phyloP scores from a whole-genome alignment of 2,888 invertebrate species.

The Trachelus troglodyta region DNA sequence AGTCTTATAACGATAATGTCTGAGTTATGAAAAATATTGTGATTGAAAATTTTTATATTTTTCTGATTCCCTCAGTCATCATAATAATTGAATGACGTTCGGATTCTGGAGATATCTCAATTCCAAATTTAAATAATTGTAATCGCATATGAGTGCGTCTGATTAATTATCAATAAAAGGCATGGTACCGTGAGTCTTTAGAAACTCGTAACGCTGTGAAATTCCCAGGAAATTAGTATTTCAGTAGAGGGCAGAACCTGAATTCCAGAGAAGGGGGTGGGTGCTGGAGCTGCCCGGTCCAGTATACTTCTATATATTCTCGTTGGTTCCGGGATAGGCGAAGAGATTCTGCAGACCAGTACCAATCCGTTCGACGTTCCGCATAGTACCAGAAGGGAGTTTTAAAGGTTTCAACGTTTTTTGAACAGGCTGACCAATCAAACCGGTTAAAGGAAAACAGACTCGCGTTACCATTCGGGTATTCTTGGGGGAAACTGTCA shows the following conservation, averaged over 20 bases:
- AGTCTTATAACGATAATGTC: background rate
- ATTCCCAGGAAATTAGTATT: background rate
- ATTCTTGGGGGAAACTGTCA: background rate
- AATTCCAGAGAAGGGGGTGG: background rate
- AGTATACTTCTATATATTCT: background rate
- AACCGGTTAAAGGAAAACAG: background rate
- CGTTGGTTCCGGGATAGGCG: background rate
- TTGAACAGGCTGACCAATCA: background rate
- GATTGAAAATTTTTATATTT: background rate
- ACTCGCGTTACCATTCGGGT: background rate
- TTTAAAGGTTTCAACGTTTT: background rate
- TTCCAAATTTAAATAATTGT: background rate
- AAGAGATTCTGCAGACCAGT: background rate
- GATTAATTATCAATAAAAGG: background rate
- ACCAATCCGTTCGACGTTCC: background rate
- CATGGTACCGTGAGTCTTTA: background rate
- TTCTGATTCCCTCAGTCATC: background rate
- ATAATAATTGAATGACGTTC: background rate
- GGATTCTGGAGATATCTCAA: background rate
- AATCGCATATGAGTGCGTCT: background rate
- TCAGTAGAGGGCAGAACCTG: background rate
- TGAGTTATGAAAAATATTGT: background rate
- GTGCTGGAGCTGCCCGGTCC: background rate
- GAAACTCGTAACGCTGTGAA: background rate
- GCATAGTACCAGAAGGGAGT: background rate